phyloP scores from a whole-genome alignment of 2,888 invertebrate genomes.

The Protophormia terraenovae region DNA sequence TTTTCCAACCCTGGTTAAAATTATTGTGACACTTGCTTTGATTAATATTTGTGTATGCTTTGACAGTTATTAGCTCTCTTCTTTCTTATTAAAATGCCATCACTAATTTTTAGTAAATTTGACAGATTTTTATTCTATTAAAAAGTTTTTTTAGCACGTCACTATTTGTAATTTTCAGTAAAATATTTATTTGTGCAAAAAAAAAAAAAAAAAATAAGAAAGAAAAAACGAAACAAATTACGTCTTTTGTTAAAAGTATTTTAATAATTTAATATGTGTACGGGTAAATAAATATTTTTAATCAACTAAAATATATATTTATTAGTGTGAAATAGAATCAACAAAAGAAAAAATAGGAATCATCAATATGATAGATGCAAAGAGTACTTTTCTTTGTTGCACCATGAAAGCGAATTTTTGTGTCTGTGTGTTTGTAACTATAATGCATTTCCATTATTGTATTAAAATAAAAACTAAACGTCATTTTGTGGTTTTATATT shows the following conservation, averaged over 20 bases:
- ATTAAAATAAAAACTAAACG: conserved; percentile 19
- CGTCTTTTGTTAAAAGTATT: conserved; percentile 23
- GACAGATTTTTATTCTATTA: conserved; percentile 29
- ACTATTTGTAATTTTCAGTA: conserved; percentile 38
- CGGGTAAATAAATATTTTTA: conserved; percentile 19
- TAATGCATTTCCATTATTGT: conserved; percentile 11
- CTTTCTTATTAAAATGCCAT: not conserved
- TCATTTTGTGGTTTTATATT: conserved; percentile 14
- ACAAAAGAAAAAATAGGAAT: not conserved
- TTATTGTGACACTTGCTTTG: not conserved
- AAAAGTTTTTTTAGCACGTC: conserved; percentile 44
- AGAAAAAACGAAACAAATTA: conserved; percentile 9
- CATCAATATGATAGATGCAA: not conserved
- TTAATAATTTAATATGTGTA: conserved; percentile 33
- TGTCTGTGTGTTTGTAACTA: not conserved
- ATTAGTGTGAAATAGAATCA: not conserved
- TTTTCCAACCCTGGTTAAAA: not conserved
- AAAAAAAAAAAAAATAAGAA: too few relatives aligned
- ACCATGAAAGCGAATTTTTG: conserved; percentile 12
- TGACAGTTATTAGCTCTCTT: not conserved
- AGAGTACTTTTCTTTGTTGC: conserved; percentile 5
- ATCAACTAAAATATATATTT: not conserved
- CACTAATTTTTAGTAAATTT: conserved; percentile 27
- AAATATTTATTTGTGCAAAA: conserved; percentile 24
- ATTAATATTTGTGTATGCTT: not conserved